Percentiles rank a stretch among this genome's conserved stretches.
Evolutionary conservation across 2,888 invertebrate genomes (phyloP).

Genomic region (Hydriomena furcata): DNA sequence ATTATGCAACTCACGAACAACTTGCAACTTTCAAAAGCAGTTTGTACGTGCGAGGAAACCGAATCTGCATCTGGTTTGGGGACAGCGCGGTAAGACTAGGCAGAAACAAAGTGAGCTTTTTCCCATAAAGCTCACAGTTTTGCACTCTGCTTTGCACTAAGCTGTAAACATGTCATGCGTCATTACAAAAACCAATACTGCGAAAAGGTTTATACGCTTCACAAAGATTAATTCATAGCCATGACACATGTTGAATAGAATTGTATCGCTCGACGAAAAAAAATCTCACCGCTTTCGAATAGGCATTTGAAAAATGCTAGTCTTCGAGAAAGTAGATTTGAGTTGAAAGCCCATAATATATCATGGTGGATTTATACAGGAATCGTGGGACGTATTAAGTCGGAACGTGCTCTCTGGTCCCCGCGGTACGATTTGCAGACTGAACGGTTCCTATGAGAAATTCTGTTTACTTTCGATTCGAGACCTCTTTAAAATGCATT

Average conservation of each 20-base stretch:
- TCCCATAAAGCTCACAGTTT: too few species aligned
- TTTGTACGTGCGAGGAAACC: slow-evolving; percentile 30
- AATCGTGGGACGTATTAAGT: slow-evolving; percentile 37
- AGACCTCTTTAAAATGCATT: slow-evolving; percentile 7
- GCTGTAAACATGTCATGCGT: too few species aligned
- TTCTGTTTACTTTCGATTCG: slow-evolving; percentile 16
- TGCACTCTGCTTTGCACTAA: too few species aligned
- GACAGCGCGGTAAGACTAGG: not conserved
- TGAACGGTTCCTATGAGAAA: slow-evolving; percentile 4
- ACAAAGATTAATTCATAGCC: not conserved
- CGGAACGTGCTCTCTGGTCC: slow-evolving; percentile 24
- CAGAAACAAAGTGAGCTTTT: too few species aligned
- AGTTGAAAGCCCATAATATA: slow-evolving; percentile 35
- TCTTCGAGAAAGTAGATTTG: slow-evolving; percentile 48
- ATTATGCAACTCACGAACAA: slow-evolving; percentile 34
- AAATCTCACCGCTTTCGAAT: slow-evolving; percentile 32
- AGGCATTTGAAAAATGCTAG: slow-evolving; percentile 49
- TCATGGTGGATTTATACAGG: slow-evolving; percentile 30
- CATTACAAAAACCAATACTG: too few species aligned
- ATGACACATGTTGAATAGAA: too few species aligned
- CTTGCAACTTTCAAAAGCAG: slow-evolving; percentile 30
- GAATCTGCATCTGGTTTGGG: not conserved
- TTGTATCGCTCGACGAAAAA: not conserved
- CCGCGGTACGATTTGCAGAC: slow-evolving; percentile 6
- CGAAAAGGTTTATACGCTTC: too few species aligned